Percentiles rank a stretch among this genome's conserved stretches.
Conservation (phyloP, 1,140 invertebrate genomes). For the Hylaeus anthracinus region DNA sequence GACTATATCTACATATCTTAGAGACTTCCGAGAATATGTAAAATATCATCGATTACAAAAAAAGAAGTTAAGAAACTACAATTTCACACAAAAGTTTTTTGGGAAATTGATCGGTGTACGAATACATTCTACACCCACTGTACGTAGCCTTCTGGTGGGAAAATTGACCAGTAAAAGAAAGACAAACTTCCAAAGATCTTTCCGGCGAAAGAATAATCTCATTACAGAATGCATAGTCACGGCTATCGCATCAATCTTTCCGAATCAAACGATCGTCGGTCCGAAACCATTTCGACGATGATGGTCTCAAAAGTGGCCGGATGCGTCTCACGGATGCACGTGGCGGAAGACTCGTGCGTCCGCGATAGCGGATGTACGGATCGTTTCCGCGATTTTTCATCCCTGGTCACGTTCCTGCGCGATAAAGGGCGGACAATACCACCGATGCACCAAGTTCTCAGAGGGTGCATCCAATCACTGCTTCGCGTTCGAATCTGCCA, state of each 20-base stretch:
- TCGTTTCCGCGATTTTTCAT: slow-evolving; percentile 50
- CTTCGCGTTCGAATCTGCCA: neutral
- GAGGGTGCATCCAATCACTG: slow-evolving; percentile 15
- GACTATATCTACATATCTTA: too few species aligned
- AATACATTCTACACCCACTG: too few species aligned
- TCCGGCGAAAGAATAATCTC: too few species aligned
- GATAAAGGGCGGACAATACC: slow-evolving; percentile 56
- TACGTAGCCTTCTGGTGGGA: too few species aligned
- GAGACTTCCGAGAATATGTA: too few species aligned
- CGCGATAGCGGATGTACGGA: slow-evolving; percentile 28
- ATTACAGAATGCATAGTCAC: neutral
- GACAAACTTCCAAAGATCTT: too few species aligned
- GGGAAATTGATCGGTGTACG: too few species aligned
- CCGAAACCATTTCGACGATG: neutral
- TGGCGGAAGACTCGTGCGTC: slow-evolving; percentile 13
- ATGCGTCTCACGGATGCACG: slow-evolving; percentile 24
- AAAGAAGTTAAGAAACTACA: too few species aligned
- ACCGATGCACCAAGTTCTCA: slow-evolving; percentile 31
- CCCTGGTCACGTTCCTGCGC: neutral
- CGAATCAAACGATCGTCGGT: neutral
- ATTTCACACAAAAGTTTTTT: too few species aligned
- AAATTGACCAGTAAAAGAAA: too few species aligned
- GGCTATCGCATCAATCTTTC: neutral
- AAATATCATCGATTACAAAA: too few species aligned
- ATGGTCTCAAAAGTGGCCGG: slow-evolving; percentile 28